Percentiles rank a stretch among this genome's conserved stretches.
phyloP scores from a whole-genome alignment of 2,888 invertebrate species.

The Thereva nobilitata region DNA sequence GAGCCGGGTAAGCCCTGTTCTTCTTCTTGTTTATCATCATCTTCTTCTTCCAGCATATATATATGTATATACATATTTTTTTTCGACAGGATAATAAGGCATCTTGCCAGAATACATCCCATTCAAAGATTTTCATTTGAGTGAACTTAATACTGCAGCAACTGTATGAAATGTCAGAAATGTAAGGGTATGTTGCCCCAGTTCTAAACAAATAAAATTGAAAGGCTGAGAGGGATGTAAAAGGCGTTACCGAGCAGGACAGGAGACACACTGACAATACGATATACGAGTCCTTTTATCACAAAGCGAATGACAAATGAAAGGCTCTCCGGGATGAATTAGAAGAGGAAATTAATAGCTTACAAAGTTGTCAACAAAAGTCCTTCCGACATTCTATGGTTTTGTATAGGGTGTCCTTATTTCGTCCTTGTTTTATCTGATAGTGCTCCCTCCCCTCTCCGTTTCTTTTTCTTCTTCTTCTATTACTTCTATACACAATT shows the following conservation, averaged over 20 bases:
- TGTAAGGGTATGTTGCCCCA: constrained; percentile 6
- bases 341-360: constrained; percentile 22
- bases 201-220: constrained; percentile 21
- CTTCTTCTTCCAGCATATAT: too few relatives aligned
- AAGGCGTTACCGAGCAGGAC: constrained; percentile 9
- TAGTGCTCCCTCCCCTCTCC: too few relatives aligned
- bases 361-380: constrained; percentile 2
- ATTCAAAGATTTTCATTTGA: constrained; percentile 23
- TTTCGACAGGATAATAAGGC: constrained; percentile 18
- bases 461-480: too few relatives aligned
- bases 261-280: constrained; percentile 8
- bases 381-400: background rate
- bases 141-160: constrained; percentile 21
- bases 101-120: constrained; percentile 24
- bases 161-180: constrained; percentile 21
- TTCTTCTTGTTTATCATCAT: too few relatives aligned
- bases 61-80: too few relatives aligned
- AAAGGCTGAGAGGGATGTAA: constrained; percentile 6
- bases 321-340: constrained; percentile 17
- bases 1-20: too few relatives aligned
- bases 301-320: constrained; percentile 26
- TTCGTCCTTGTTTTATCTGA: too few relatives aligned
- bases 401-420: too few relatives aligned
- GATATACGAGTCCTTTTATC: constrained; percentile 10
- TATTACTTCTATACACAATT: too few relatives aligned